phyloP scores from a whole-genome alignment of 2,113 vertebrate species.

The Cyprinodon brontotheroides region DNA sequence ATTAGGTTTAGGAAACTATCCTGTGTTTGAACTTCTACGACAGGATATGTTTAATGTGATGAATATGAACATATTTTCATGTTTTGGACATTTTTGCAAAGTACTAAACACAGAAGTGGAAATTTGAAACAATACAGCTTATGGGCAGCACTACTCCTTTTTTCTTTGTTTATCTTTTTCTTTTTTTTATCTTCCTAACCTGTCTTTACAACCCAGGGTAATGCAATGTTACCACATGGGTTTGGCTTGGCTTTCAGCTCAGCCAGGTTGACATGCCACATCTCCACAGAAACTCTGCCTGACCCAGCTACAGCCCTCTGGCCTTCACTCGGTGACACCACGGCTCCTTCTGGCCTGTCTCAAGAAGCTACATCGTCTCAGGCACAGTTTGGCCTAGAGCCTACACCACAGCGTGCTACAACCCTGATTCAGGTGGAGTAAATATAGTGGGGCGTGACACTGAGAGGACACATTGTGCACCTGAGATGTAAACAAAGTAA shows the following conservation, averaged over 20 bases:
- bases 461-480: conserved; percentile 54
- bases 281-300: conserved; percentile 51
- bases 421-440: conserved; percentile 51
- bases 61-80: not conserved
- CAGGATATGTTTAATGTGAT: not conserved
- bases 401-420: conserved; percentile 24
- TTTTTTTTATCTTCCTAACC: conserved; percentile 62
- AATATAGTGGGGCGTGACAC: conserved; percentile 59
- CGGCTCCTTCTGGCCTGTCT: conserved; percentile 61
- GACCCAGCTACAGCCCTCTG: conserved; percentile 55
- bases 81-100: not conserved
- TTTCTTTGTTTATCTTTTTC: conserved; percentile 45
- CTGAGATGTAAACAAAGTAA: conserved; percentile 74
- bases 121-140: conserved; percentile 23
- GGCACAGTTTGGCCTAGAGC: conserved; percentile 61
- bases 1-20: not conserved
- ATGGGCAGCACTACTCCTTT: conserved; percentile 30
- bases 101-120: not conserved
- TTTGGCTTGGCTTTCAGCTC: conserved; percentile 53
- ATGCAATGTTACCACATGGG: conserved; percentile 63
- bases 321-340: conserved; percentile 28
- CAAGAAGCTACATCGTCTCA: conserved; percentile 61
- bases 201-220: conserved; percentile 61
- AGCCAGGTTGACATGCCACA: conserved; percentile 52
- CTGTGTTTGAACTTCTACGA: not conserved